Conservation (phyloP, 1,140 invertebrate species). For the Tetranychus urticae region DNA sequence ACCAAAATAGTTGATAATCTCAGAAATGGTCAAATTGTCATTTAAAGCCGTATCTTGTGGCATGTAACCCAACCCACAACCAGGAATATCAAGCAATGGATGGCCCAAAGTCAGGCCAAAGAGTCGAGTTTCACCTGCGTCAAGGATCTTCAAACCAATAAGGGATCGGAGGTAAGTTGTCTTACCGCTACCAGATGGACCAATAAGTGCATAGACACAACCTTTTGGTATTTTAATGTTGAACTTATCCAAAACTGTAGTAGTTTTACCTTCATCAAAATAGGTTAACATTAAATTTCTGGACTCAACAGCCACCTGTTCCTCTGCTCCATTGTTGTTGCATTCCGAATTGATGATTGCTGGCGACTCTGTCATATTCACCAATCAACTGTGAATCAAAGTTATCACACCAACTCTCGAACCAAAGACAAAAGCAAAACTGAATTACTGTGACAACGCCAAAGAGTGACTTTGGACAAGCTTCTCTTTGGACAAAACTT, state of each 20-base stretch:
- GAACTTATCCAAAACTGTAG: conserved; percentile 4
- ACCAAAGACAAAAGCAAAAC: no score
- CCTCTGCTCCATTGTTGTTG: no score
- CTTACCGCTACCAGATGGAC: conserved; percentile 14
- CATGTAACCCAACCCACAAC: conserved; percentile 24
- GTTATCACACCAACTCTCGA: no score
- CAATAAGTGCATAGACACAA: conserved; percentile 9
- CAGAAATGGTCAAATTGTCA: conserved; percentile 20
- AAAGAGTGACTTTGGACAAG: no score
- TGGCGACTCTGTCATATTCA: no score
- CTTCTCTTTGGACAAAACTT: no score
- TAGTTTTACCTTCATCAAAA: background rate
- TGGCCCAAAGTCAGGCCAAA: conserved; percentile 9
- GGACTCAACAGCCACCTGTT: background rate
- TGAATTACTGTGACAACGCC: no score
- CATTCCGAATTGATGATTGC: no score
- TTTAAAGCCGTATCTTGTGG: conserved; percentile 22
- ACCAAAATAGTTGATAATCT: conserved; percentile 25
- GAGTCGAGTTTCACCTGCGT: conserved; percentile 6
- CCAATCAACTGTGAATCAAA: no score
- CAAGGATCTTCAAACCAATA: conserved; percentile 7
- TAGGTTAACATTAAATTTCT: background rate
- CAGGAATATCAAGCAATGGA: conserved; percentile 16
- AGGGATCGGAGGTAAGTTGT: conserved; percentile 7
- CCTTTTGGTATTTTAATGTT: conserved; percentile 11